Base-by-base conservation (phyloP, 1,140 invertebrate species). In the Vanessa atalanta region DNA sequence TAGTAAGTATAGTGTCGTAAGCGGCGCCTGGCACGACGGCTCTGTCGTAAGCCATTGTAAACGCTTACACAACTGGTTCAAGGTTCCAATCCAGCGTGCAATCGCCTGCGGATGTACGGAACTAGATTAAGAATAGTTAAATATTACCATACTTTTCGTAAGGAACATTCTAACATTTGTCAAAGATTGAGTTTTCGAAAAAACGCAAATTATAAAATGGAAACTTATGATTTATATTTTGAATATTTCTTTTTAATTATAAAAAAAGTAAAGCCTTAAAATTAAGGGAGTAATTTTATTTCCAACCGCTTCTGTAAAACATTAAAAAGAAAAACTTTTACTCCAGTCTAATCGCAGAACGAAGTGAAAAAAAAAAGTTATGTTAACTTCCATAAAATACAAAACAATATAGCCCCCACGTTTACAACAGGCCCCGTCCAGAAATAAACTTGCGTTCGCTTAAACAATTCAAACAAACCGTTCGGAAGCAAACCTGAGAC, bases 51-150 rank as follows among this genome's bases (percentile, higher is more conserved):
- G 84, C 88, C 82, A 90, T 90, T 90, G 88, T 90, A 81, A 79
- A 74, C 76, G 87, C 87, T 92, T 90, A 92, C 88, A 88, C 89
- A 92, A 92, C 80, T 92, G 88, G 89, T 92, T 91, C 90, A 92
- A 92, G 90, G 90, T 91, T 89, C 85, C 82, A 77, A 79, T 85
- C 85, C 83, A 75, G 81, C 86, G 86, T 89, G 85, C 90, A 84
- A 84, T 90, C 85, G 87, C 86, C 85, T 81, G 80, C 88, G 88
- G 90, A 90, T 88, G 84, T 90, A 82, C 84, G 88, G 88, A 90
- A 92, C 90, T 75, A 65, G 53, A 70, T 31, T 75, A 64, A 37
- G 13, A 43, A 61, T 16, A 61, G 14, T 61, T 13, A 7, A 61
- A 14, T 15, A 61, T 13, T 37, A 23, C n/a, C 48, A 50, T 13